Conservation (phyloP, 2,113 vertebrate species). For the Mus musculus region GRCm39 chr3:145744001-145744500, state of each 20-base stretch:
- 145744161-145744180: slow-evolving; percentile 41
- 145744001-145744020: slow-evolving; percentile 64
- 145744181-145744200: slow-evolving; percentile 58
- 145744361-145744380: neutral
- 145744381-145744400: neutral
- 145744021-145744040: neutral
- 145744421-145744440: slow-evolving; percentile 13
- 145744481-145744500: neutral
- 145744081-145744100: neutral
- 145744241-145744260: neutral
- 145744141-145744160: slow-evolving; percentile 34
- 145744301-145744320: neutral
- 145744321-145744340: neutral
- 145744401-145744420: neutral
- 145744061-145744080: slow-evolving; percentile 53
- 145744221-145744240: slow-evolving; percentile 34
- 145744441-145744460: neutral
- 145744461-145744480: neutral
- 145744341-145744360: neutral
- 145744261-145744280: neutral
- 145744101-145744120: neutral
- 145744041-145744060: neutral
- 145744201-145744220: slow-evolving; percentile 18
- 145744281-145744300: neutral
- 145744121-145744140: slow-evolving; percentile 60